phyloP scores from a whole-genome alignment of 2,888 invertebrate genomes.

The Athalia cordata region DNA sequence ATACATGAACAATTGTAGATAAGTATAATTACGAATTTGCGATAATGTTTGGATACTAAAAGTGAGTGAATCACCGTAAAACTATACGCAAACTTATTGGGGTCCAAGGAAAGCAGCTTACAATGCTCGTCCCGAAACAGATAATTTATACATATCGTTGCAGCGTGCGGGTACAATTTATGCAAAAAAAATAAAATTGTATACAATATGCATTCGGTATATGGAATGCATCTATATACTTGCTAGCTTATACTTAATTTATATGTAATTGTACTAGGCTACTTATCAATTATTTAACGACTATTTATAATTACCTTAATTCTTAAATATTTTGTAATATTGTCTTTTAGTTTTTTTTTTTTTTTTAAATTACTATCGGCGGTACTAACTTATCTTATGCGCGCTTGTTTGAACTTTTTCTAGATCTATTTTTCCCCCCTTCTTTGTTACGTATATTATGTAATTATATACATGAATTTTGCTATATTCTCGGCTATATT shows the following conservation, averaged over 20 bases:
- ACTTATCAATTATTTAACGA: not conserved
- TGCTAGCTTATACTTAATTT: slow-evolving; percentile 24
- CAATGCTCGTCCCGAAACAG: slow-evolving; percentile 39
- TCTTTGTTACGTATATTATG: not conserved
- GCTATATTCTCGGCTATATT: no score
- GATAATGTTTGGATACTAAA: slow-evolving; percentile 41
- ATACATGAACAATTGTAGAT: slow-evolving; percentile 39
- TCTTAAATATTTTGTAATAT: not conserved
- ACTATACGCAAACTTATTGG: slow-evolving; percentile 35
- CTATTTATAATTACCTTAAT: not conserved
- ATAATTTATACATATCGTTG: slow-evolving; percentile 36
- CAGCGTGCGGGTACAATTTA: slow-evolving; percentile 34
- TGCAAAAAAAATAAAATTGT: slow-evolving; percentile 7
- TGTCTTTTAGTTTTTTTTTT: not conserved
- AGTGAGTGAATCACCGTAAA: slow-evolving; percentile 38
- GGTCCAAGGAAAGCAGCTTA: slow-evolving; percentile 44
- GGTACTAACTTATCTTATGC: no score
- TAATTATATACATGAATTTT: not conserved
- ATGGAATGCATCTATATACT: not conserved
- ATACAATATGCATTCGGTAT: not conserved
- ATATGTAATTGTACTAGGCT: not conserved
- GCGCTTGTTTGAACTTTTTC: not conserved
- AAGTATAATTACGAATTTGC: slow-evolving; percentile 36
- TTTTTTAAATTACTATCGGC: not conserved
- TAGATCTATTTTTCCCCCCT: not conserved